A percentile compares a stretch with the other conserved stretches of the same genome.
Evolutionary conservation across 1,140 invertebrate genomes (phyloP).

Genomic region (Carposina sasakii): DNA sequence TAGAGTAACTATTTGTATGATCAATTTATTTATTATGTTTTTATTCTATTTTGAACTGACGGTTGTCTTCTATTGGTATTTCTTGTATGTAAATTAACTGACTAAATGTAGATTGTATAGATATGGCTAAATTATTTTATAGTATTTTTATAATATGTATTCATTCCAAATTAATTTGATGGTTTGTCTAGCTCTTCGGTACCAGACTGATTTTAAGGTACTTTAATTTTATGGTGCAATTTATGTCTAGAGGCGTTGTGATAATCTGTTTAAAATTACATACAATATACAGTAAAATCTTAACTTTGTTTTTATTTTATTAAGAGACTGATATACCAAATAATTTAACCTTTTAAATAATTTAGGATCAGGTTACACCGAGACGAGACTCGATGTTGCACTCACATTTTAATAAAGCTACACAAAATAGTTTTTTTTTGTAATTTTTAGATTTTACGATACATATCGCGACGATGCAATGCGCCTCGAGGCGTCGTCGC

Average conservation of each 20-base stretch:
- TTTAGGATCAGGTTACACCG: too few relatives aligned
- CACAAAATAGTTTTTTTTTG: too few relatives aligned
- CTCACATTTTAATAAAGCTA: too few relatives aligned
- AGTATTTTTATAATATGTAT: slow-evolving; percentile 62
- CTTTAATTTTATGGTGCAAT: slow-evolving; percentile 72
- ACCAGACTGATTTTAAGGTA: slow-evolving; percentile 72
- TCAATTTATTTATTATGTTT: too few relatives aligned
- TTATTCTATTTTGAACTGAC: slow-evolving; percentile 49
- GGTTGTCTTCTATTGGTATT: slow-evolving; percentile 58
- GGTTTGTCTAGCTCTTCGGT: slow-evolving; percentile 64
- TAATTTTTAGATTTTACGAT: too few relatives aligned
- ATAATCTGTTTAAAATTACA: slow-evolving; percentile 71
- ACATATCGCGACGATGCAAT: too few relatives aligned
- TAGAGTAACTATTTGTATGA: slow-evolving; percentile 62
- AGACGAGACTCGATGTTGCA: too few relatives aligned
- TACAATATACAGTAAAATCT: slow-evolving; percentile 53
- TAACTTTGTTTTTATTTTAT: slow-evolving; percentile 23
- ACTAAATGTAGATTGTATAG: too few relatives aligned
- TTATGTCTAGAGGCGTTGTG: slow-evolving; percentile 72
- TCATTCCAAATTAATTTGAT: slow-evolving; percentile 63
- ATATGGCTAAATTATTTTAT: too few relatives aligned
- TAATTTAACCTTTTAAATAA: too few relatives aligned
- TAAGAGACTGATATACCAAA: too few relatives aligned
- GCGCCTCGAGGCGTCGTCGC: too few relatives aligned
- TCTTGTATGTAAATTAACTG: slow-evolving; percentile 53